Base-by-base conservation (phyloP, 2,888 invertebrate species). In the Watsonalla binaria region DNA sequence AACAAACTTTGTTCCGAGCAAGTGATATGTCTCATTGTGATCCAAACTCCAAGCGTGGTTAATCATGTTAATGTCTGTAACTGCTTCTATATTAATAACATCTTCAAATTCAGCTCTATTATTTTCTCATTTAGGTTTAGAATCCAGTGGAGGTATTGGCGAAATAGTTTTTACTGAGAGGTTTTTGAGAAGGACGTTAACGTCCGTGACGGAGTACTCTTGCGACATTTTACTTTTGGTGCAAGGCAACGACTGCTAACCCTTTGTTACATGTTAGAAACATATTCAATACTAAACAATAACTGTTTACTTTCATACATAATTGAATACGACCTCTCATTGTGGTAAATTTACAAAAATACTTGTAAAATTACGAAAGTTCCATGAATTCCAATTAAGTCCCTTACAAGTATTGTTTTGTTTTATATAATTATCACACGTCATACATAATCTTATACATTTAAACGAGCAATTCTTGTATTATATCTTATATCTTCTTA, bases 21-120 rank as follows among this genome's bases (percentile, higher is more conserved):
- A 74, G 68, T 58, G 62, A 42, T 60, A 60, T 60, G 64, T 57
- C 67, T 67, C 62, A 70, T 67, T 70, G 70, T 56, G 68, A 77
- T 80, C 67, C 68, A 66, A 74, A 72, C 71, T 72, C 58, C 76
- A 73, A 82, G 82, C 85, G 77, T 84, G 65, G 79, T 80, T 80
- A 85, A 85, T 80, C 78, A 63, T 68, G 68, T 71, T 83, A 85
- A 84, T 78, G 62, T 72, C 70, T 79, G 77, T 78, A 81, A 79
- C 80, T 67, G 60, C 55, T 61, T 46, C 56, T 51, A 52, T n/a
- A 6, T 33, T 8, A 11, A 5, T 51, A 56, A 62, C 55, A 61
- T 56, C n/a, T 37, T 50, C 33, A 78, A 63, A 61, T 46, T 72
- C 13, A 33, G 59, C 66, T 67, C 68, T 78, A 53, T 46, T 4